A percentile compares a stretch with the other conserved stretches of the same genome.
Conservation (phyloP, 2,888 invertebrate species). For the Melanotus villosus region DNA sequence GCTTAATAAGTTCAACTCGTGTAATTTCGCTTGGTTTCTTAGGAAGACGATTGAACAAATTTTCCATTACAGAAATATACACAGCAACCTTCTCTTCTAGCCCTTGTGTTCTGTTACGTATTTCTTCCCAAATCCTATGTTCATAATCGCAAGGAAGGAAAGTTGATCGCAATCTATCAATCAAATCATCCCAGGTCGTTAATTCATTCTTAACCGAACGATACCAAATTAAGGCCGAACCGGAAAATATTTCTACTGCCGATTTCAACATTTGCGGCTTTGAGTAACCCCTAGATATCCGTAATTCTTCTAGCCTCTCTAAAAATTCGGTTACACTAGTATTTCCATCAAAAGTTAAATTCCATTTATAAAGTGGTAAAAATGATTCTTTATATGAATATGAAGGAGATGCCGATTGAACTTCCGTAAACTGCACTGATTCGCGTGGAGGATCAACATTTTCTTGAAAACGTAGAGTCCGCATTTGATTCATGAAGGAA, state of each 20-base stretch:
- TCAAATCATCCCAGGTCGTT: slow-evolving; percentile 30
- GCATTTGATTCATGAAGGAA: no score
- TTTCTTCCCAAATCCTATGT: slow-evolving; percentile 35
- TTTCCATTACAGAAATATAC: slow-evolving; percentile 37
- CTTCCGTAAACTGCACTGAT: no score
- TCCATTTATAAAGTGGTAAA: no score
- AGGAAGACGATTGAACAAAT: slow-evolving; percentile 34
- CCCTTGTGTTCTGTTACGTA: slow-evolving; percentile 39
- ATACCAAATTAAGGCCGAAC: slow-evolving; percentile 9
- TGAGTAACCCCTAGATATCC: slow-evolving; percentile 7
- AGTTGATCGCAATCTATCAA: not conserved
- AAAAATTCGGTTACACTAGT: slow-evolving; percentile 18
- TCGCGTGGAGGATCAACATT: no score
- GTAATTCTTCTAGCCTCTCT: slow-evolving; percentile 25
- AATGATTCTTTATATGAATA: no score
- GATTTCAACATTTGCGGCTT: slow-evolving; percentile 32
- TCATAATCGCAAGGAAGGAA: slow-evolving; percentile 13
- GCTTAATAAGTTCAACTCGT: slow-evolving; percentile 6
- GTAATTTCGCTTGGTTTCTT: slow-evolving; percentile 12
- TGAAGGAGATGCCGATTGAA: no score
- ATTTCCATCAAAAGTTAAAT: no score
- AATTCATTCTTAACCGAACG: slow-evolving; percentile 44
- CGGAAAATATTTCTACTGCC: slow-evolving; percentile 31
- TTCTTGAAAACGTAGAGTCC: no score
- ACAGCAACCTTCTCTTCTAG: slow-evolving; percentile 39